Evolutionary conservation across 2,113 vertebrate genomes (phyloP).

Genomic region (Proterorhinus semilunaris): DNA sequence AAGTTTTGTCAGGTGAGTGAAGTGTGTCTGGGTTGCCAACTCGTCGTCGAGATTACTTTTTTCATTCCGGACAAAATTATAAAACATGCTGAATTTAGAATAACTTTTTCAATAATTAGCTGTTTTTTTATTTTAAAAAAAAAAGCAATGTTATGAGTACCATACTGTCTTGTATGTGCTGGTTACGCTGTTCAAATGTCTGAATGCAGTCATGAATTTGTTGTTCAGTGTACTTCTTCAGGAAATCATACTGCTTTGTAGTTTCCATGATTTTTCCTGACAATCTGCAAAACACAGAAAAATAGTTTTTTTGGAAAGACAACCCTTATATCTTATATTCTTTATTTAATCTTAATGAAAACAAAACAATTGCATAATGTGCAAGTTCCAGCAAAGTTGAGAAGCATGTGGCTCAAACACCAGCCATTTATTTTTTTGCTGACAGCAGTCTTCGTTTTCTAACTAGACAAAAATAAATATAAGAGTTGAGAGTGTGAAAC

Average conservation of each 20-base stretch:
- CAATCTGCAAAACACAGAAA: constrained; percentile 38
- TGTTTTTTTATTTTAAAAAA: background rate
- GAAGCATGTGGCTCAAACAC: too few species aligned
- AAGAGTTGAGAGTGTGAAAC: background rate
- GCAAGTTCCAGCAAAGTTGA: too few species aligned
- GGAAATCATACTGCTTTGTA: constrained; percentile 66
- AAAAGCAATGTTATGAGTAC: constrained; percentile 48
- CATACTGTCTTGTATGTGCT: constrained; percentile 67
- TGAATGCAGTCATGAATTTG: constrained; percentile 60
- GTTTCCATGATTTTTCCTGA: constrained; percentile 63
- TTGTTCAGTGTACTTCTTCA: constrained; percentile 72
- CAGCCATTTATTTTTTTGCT: too few species aligned
- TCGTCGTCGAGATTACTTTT: background rate
- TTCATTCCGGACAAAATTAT: background rate
- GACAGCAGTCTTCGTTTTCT: background rate
- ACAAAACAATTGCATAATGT: too few species aligned
- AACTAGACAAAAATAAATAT: background rate
- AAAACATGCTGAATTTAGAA: too few species aligned
- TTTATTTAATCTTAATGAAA: background rate
- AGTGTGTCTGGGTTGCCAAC: too few species aligned
- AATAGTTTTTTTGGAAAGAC: background rate
- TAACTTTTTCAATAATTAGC: background rate
- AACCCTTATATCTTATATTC: background rate
- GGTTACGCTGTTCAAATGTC: constrained; percentile 49
- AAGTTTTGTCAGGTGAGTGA: too few species aligned